Conservation (phyloP, 2,888 invertebrate species). For the Limnephilus rhombicus region DNA sequence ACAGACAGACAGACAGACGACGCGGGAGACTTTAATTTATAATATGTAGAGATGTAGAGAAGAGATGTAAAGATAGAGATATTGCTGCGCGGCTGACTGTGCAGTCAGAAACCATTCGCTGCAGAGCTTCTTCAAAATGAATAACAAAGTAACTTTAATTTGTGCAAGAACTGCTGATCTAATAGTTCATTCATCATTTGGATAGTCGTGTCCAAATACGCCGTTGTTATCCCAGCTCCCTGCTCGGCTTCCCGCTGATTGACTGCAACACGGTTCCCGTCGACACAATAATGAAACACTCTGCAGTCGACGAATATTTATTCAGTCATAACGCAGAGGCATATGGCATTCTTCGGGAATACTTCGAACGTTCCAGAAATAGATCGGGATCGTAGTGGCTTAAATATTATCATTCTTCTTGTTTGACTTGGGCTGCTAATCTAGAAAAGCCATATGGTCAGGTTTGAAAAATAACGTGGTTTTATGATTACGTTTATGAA, state of each 20-base stretch:
- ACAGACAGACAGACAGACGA: too few relatives aligned
- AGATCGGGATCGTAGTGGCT: slow-evolving; percentile 9
- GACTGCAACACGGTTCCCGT: slow-evolving; percentile 36
- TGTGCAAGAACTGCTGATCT: background rate
- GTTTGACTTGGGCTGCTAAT: too few relatives aligned
- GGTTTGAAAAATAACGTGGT: background rate
- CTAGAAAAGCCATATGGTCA: background rate
- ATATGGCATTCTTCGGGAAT: slow-evolving; percentile 38
- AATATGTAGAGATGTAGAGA: too few relatives aligned
- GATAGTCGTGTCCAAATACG: background rate
- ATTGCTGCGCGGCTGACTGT: too few relatives aligned
- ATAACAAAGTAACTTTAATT: too few relatives aligned
- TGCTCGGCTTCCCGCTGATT: slow-evolving; percentile 5
- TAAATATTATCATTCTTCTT: slow-evolving; percentile 7
- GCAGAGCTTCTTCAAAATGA: too few relatives aligned
- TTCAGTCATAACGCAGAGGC: slow-evolving; percentile 39
- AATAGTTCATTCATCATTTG: background rate
- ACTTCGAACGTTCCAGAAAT: slow-evolving; percentile 34
- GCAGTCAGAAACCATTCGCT: too few relatives aligned
- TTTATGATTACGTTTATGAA: too few relatives aligned
- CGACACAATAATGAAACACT: slow-evolving; percentile 28
- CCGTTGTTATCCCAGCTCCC: slow-evolving; percentile 10
- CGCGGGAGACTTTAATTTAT: too few relatives aligned
- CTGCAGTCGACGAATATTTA: slow-evolving; percentile 43
- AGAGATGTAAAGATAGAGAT: too few relatives aligned